Conservation (phyloP, 2,888 invertebrate species). For the Physocephala rufipes region DNA sequence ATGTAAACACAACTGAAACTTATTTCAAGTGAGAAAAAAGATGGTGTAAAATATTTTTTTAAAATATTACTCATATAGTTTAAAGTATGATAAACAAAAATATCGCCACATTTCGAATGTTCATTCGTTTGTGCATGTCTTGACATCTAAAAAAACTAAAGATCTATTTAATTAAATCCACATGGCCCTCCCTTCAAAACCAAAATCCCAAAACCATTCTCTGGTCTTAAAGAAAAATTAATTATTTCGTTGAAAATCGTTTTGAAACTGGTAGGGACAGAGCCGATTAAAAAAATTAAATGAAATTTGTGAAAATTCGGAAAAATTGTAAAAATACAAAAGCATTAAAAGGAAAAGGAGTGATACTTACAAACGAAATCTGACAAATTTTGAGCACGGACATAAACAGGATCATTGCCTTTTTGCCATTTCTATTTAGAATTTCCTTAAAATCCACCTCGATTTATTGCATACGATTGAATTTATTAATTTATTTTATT, state of each 20-base stretch:
- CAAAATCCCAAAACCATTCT: too few relatives aligned
- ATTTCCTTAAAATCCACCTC: too few relatives aligned
- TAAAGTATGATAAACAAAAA: not conserved
- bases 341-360: conserved; percentile 13
- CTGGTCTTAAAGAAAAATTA: not conserved
- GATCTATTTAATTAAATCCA: too few relatives aligned
- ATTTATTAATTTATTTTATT: not conserved
- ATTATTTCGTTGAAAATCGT: not conserved
- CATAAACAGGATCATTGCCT: not conserved
- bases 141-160: too few relatives aligned
- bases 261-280: too few relatives aligned
- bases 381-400: not conserved
- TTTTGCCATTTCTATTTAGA: too few relatives aligned
- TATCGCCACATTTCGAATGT: too few relatives aligned
- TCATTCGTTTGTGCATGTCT: too few relatives aligned
- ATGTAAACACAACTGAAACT: conserved; percentile 14
- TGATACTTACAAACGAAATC: not conserved
- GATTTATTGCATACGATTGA: too few relatives aligned
- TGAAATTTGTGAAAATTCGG: not conserved
- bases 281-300: too few relatives aligned
- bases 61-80: conserved; percentile 29
- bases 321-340: not conserved
- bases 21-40: too few relatives aligned
- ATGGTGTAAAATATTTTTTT: conserved; percentile 35
- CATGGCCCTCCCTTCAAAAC: too few relatives aligned